Evolutionary conservation across 2,797 vertebrate genomes (phyloP), one percentile per base, ranked within the genome.

Genomic region (Bufotes viridis): DNA sequence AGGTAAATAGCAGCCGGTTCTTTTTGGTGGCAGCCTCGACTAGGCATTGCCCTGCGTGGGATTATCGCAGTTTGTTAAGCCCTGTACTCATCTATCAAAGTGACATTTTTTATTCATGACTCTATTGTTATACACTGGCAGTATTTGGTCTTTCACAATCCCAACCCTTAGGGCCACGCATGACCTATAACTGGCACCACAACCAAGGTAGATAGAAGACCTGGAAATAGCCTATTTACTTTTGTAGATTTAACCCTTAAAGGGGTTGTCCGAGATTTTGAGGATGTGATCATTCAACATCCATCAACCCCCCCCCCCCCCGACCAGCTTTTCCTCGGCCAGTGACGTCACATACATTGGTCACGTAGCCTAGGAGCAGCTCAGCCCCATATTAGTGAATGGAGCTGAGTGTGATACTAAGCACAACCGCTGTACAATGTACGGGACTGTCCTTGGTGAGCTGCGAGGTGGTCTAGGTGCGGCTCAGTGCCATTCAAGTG

Each of bases 61-160:
- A 76, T 60, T 24, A 76, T 20, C 26, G 72, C 29, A 11, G 42
- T 20, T 78, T 55, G 72, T 74, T n/a, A n/a, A 11, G 53, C 22
- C 61, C 9, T 57, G 49, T 55, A 51, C 61, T 42, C 10, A 70
- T 81, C 70, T 81, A 58, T 70, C 85, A 72, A n/a, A n/a, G 20
- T 5, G 34, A 42, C 67, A 86, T 86, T 29, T 72, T 81, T 81
- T 81, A 87, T 87, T 81, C 65, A 81, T 81, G 29, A 55, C 53
- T 29, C 53, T 18, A 60, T 81, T 86, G 85, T 81, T 34, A 57
- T 72, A 34, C 26, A 72, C 61, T 13, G 63, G 49, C 78, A 29
- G 53, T 57, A 70, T 24, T 70, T n/a, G 65, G 53, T 72, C 55
- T 79, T 22, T 17, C 5, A 22, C 80, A 86, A 86, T 65, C 84